Percentiles rank a stretch among this genome's conserved stretches.
These are phyloP conservation scores for Linepithema humile DNA, from an alignment of 1,140 invertebrate genomes.

Conservation along the genomic window DNA sequence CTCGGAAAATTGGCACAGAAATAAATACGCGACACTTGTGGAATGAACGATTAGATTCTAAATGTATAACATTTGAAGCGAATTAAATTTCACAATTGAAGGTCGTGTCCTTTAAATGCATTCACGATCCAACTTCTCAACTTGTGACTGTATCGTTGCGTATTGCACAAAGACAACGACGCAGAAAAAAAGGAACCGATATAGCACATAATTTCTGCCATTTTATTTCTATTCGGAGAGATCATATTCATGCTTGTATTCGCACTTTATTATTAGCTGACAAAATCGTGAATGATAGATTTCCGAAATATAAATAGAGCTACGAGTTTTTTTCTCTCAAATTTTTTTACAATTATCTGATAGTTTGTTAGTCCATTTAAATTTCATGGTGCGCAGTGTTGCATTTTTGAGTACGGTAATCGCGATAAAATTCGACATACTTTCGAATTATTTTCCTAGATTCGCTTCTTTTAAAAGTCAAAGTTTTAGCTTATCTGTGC, in stretches of 20 bases:
- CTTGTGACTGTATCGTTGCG: not conserved
- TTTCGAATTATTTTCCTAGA: constrained; percentile 12
- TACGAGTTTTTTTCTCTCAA: too few species aligned
- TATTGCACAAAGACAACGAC: not conserved
- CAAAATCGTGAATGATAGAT: too few species aligned
- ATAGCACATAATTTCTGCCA: too few species aligned
- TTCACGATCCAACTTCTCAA: not conserved
- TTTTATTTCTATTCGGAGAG: too few species aligned
- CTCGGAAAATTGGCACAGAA: not conserved
- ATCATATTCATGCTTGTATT: too few species aligned
- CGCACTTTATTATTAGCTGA: too few species aligned
- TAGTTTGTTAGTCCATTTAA: not conserved
- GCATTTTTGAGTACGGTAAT: not conserved
- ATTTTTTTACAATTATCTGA: not conserved
- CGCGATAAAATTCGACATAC: not conserved
- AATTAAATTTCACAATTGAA: not conserved
- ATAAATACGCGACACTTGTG: not conserved
- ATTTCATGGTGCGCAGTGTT: not conserved
- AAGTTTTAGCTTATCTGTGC: not conserved
- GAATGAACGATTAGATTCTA: not conserved
- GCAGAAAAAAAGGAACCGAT: not conserved
- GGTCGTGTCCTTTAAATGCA: not conserved
- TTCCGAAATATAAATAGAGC: too few species aligned
- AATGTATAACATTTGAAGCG: not conserved
- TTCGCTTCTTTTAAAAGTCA: not conserved